Base-by-base conservation (phyloP, 2,113 vertebrate genomes). In the Rynchops niger region DNA sequence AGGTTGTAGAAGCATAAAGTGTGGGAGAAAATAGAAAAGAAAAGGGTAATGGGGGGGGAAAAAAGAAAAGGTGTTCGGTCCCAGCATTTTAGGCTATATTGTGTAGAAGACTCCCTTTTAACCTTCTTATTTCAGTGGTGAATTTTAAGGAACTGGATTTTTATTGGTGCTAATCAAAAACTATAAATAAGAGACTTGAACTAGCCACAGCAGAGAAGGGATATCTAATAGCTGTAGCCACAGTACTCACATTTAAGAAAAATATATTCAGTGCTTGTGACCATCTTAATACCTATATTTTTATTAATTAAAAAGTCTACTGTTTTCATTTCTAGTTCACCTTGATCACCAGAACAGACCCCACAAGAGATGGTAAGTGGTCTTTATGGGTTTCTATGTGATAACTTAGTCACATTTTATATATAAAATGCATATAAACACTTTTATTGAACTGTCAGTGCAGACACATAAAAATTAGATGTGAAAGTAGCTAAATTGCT, bases 291-390 rank as follows among this genome's bases (percentile, higher is more conserved):
- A 9, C 4, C 4, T 62, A 5, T 2, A 42, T 55, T 88, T 78
- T 58, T 83, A 52, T 50, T 9, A 88, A 74, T 91, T 95, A 55
- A 94, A 96, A 95, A 58, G 6, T n/a, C 21, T 79, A 16, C 11
- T 88, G 2, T 91, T 93, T 88, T 94, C 32, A 89, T 79, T 95
- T 93, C 71, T 77, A 97, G 97, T 88, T 97, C 36, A n/a, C 42
- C 10, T 69, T 89, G n/a, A 62, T 79, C 78, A 67, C 26, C 40
- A 36, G 56, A 87, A 21, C 47, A 77, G 70, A 36, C 77, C 87
- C 40, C 26, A 20, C 42, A n/a, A 50, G 58, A 71, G 38, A 97
- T 97, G 97, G 97, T 98, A 94, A 98, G 97, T 6, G 13, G 9
- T 96, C 38, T 89, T 93, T 47, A 43, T 7, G 6, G 29, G 3